phyloP scores from a whole-genome alignment of 2,888 invertebrate genomes.

The Drosophila paracracens region DNA sequence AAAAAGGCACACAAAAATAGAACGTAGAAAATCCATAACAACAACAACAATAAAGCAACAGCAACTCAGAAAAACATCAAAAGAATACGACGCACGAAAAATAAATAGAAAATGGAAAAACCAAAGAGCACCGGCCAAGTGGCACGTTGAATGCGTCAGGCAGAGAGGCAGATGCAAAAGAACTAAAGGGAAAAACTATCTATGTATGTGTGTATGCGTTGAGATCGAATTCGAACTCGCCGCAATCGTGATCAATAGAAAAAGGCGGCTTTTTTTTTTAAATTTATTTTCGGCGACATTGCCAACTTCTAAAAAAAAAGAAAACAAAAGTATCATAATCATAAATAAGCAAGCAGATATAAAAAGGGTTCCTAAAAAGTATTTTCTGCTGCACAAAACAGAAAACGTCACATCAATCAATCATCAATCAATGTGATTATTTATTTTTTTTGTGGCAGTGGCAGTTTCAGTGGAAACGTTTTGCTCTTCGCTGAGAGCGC shows the following conservation, averaged over 20 bases:
- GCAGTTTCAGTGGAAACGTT: slow-evolving; percentile 68
- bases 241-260: slow-evolving; percentile 54
- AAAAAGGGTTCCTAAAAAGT: slow-evolving; percentile 36
- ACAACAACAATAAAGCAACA: slow-evolving; percentile 41
- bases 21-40: slow-evolving; percentile 69
- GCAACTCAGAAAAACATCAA: slow-evolving; percentile 64
- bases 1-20: slow-evolving; percentile 69
- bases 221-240: slow-evolving; percentile 23
- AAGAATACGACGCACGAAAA: slow-evolving; percentile 69
- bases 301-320: slow-evolving; percentile 5
- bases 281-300: slow-evolving; percentile 7
- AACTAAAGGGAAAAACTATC: slow-evolving; percentile 3
- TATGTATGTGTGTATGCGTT: slow-evolving; percentile 4
- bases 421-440: slow-evolving; percentile 71
- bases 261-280: background rate
- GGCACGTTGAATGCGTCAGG: slow-evolving; percentile 19
- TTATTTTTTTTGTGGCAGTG: slow-evolving; percentile 33
- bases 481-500: slow-evolving; percentile 23
- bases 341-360: slow-evolving; percentile 15
- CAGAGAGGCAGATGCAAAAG: slow-evolving; percentile 22
- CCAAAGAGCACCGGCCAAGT: slow-evolving; percentile 63
- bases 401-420: slow-evolving; percentile 71
- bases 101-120: slow-evolving; percentile 70
- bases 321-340: slow-evolving; percentile 22
- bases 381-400: slow-evolving; percentile 52